Evolutionary conservation across 1,140 invertebrate genomes (phyloP).

Genomic region (Orchesella cincta): DNA sequence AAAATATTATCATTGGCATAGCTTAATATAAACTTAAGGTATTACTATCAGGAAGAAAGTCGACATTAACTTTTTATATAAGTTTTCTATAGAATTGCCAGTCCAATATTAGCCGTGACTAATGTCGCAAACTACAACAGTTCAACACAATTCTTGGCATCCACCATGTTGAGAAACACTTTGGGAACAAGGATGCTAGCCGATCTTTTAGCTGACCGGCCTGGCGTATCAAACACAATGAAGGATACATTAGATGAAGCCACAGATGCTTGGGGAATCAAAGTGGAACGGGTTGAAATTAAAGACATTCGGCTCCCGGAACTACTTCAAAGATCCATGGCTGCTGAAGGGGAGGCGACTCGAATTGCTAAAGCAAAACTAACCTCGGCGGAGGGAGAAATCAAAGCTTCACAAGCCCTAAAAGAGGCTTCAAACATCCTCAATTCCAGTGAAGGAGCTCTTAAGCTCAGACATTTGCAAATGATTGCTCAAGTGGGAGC

Average conservation of each 20-base stretch:
- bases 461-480: too few relatives aligned
- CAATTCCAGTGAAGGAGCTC: too few relatives aligned
- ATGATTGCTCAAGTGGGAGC: too few relatives aligned
- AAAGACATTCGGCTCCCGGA: conserved; percentile 85
- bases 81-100: conserved; percentile 63
- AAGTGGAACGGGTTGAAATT: conserved; percentile 67
- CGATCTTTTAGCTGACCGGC: conserved; percentile 65
- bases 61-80: conserved; percentile 48
- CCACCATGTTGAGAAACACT: conserved; percentile 63
- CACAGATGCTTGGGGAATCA: conserved; percentile 61
- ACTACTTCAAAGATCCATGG: conserved; percentile 82
- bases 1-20: too few relatives aligned
- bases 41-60: neutral
- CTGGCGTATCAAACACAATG: conserved; percentile 62
- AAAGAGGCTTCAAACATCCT: conserved; percentile 56
- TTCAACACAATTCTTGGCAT: conserved; percentile 59
- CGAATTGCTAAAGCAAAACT: conserved; percentile 81
- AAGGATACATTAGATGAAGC: conserved; percentile 60
- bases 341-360: conserved; percentile 81
- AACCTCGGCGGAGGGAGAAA: conserved; percentile 78
- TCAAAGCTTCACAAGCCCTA: conserved; percentile 81
- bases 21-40: neutral
- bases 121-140: conserved; percentile 47
- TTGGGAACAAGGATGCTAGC: conserved; percentile 65
- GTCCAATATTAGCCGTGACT: conserved; percentile 60